These are phyloP conservation scores for Styela plicata DNA, from an alignment of 23 tunicate species.

Conservation along the genomic window DNA sequence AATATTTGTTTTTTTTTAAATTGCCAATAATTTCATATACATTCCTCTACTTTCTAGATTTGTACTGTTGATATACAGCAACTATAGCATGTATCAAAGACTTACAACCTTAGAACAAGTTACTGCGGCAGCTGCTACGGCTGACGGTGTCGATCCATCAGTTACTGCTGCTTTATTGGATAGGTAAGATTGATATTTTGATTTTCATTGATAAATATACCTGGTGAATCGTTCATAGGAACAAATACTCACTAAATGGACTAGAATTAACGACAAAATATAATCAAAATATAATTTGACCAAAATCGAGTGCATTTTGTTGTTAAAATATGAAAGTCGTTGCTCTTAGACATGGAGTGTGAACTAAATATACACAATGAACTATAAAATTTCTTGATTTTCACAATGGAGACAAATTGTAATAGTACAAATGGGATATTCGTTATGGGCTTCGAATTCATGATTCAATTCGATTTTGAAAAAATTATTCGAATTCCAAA, in stretches of 20 bases:
- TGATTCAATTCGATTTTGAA: too few species aligned
- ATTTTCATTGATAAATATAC: neutral
- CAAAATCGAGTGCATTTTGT: too few species aligned
- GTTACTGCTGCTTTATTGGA: slow-evolving; percentile 33
- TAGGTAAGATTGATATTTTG: slow-evolving; percentile 11
- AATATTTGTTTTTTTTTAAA: neutral
- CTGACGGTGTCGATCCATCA: slow-evolving; percentile 33
- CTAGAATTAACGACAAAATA: too few species aligned
- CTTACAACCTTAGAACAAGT: slow-evolving; percentile 42
- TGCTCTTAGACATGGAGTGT: neutral
- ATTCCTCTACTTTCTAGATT: slow-evolving; percentile 23
- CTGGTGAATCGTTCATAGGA: neutral
- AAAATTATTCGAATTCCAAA: too few species aligned
- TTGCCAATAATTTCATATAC: neutral
- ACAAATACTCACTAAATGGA: too few species aligned
- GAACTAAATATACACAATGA: too few species aligned
- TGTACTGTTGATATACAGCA: slow-evolving; percentile 54
- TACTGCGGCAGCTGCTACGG: slow-evolving; percentile 23
- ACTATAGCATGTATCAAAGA: slow-evolving; percentile 72
- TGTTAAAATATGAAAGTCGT: neutral
- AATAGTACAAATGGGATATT: too few species aligned
- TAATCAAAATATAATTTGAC: too few species aligned
- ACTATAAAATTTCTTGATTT: too few species aligned
- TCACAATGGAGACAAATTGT: too few species aligned
- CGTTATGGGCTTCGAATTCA: too few species aligned